phyloP scores from a whole-genome alignment of 1,140 invertebrate genomes.

The Nebria ingens region DNA sequence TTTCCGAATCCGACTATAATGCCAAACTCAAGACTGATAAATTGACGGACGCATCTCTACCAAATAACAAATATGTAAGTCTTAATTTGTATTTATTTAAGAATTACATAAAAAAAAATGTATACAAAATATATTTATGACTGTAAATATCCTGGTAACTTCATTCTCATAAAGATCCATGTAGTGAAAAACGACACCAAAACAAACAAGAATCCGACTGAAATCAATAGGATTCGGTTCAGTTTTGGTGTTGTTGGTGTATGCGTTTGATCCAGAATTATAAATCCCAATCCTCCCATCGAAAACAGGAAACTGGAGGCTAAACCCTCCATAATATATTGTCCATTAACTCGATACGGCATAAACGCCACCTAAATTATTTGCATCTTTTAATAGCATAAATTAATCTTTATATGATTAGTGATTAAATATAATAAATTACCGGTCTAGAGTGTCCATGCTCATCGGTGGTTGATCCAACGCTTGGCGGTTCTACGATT shows the following conservation, averaged over 20 bases:
- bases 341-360: conserved; percentile 96
- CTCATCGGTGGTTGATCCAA: conserved; percentile 95
- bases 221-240: conserved; percentile 83
- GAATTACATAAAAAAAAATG: conserved; percentile 5
- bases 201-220: conserved; percentile 87
- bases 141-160: conserved; percentile 73
- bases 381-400: neutral
- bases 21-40: conserved; percentile 4
- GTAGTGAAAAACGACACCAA: conserved; percentile 92
- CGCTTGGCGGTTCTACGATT: conserved; percentile 95
- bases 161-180: conserved; percentile 99
- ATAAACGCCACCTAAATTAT: conserved; percentile 84
- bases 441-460: conserved; percentile 88
- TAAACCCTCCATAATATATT: conserved; percentile 98
- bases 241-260: conserved; percentile 83
- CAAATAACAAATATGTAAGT: neutral
- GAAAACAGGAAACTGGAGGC: conserved; percentile 95
- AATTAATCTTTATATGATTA: conserved; percentile 8
- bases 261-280: conserved; percentile 91
- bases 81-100: conserved; percentile 13
- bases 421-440: conserved; percentile 34
- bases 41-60: neutral
- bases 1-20: conserved; percentile 51
- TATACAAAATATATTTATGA: conserved; percentile 32
- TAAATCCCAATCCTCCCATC: conserved; percentile 90